Base-by-base conservation (phyloP, 2,888 invertebrate species). In the Phyllotreta striolata region DNA sequence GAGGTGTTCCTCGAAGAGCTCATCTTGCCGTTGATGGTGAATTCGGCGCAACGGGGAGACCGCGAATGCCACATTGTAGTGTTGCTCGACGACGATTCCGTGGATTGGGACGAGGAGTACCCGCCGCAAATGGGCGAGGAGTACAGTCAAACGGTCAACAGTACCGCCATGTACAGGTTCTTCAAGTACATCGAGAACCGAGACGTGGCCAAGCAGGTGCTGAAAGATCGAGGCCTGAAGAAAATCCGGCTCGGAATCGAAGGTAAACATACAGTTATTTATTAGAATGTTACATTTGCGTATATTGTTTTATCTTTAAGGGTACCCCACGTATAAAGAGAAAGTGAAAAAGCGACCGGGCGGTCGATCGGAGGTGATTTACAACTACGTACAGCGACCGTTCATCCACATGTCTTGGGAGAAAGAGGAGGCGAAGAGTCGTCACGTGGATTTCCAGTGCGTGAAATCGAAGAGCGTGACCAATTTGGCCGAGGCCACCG, bases 391-490 rank as follows among this genome's bases (percentile, higher is more conserved):
- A 0, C 99, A 99, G 80, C 86, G 99, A 0, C 99, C 99, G 0
- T 99, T 99, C 82, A 94, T 99, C 58, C 96, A 98, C 78, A 96
- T 96, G 93, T 96, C 96, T 0, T 99, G 99, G 99, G 99, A 99
- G 80, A 99, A 99, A 77, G 99, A 99, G 78, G 99, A 99, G 77
- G 98, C 98, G 0, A 97, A 98, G 79, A 96, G 96, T 77, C 89
- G 99, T 0, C 99, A 99, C 79, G 99, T 99, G 0, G 99, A 99
- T 82, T 99, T 98, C 78, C 95, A 98, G 84, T 98, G 98, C 79
- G 96, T 98, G 60, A 98, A 97, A 82, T 96, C 96, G 2, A 98
- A 98, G 79, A 96, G 96, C 0, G 96, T 98, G 35, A 98, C 97
- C 7, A 98, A 98, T 83, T 84, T 98, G 67, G 96, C 96, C 0